Evolutionary conservation across 2,888 invertebrate genomes (phyloP).

Genomic region (Drosophila siamana): DNA sequence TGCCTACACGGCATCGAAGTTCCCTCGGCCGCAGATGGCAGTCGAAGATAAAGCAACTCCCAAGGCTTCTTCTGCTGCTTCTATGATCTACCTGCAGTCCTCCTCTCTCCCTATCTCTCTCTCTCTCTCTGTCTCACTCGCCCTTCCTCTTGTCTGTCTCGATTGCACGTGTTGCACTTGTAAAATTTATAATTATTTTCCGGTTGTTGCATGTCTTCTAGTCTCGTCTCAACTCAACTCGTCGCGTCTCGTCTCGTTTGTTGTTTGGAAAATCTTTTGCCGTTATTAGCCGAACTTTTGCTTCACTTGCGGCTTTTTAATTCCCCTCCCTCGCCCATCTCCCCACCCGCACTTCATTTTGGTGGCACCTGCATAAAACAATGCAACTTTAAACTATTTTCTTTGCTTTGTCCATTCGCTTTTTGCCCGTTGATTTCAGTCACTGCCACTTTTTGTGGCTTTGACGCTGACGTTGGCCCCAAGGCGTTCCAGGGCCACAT

Average conservation of each 20-base stretch:
- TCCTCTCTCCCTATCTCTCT: not conserved
- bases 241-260: slow-evolving; percentile 17
- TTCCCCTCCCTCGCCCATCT: not conserved
- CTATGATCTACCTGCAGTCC: not conserved
- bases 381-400: slow-evolving; percentile 72
- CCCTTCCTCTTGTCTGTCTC: no score
- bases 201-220: slow-evolving; percentile 62
- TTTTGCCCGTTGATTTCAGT: slow-evolving; percentile 26
- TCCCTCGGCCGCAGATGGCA: slow-evolving; percentile 16
- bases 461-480: slow-evolving; percentile 48
- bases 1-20: slow-evolving; percentile 46
- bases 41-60: slow-evolving; percentile 21
- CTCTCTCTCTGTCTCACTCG: not conserved
- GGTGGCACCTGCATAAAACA: slow-evolving; percentile 55
- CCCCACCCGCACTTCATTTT: not conserved
- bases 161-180: slow-evolving; percentile 40
- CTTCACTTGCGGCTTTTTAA: slow-evolving; percentile 61
- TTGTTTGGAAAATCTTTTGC: slow-evolving; percentile 47
- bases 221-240: not conserved
- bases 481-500: slow-evolving; percentile 50
- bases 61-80: slow-evolving; percentile 1
- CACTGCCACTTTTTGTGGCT: slow-evolving; percentile 49
- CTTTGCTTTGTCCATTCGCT: slow-evolving; percentile 27
- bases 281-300: slow-evolving; percentile 49
- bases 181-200: slow-evolving; percentile 78